Evolutionary conservation across 2,888 invertebrate species (phyloP), one percentile per base, ranked within the genome.

Genomic region (Leptopilina syphax): DNA sequence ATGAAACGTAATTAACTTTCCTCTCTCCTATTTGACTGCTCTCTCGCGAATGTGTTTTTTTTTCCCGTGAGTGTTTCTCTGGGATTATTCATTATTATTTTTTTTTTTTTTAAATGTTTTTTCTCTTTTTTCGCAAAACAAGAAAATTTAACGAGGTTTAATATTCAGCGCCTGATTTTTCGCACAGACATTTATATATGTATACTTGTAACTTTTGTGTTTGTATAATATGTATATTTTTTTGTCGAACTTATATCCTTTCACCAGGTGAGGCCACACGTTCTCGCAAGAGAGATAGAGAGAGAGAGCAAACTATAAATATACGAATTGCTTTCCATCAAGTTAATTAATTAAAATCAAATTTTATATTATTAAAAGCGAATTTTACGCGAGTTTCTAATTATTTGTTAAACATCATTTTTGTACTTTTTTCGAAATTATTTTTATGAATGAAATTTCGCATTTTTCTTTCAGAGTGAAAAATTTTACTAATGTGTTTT

Each of bases 191-290:
- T 8, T 44, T 44, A 44, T 44, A 44, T 44, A 44, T 44, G 44
- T 44, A 44, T 44, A 44, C 5, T 5, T 44, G 44, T 44, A 44
- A 44, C 44, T 44, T 44, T 44, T 50, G 12, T 50, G 9, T 47
- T 9, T 47, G 9, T 47, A 47, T 47, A 47, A 47, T 47, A 7
- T 47, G 9, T 47, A 47, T 47, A 10, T 50, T 10, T 12, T 12
- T 50, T 2, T 27, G 70, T 70, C 27, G 27, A 70, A 70, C 70
- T 70, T 70, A 70, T 70, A 70, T 70, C 70, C 70, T 70, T 70
- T 70, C 70, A 70, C 70, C 70, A 70, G 50, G 27, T 70, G 70
- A 70, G 70, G 70, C 70, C 70, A 70, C 27, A 70, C 70, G 70
- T 70, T 70, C 27, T 70, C 70, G 70, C 70, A 50, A 50, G 7